phyloP scores from a whole-genome alignment of 2,888 invertebrate species.

The Halictus ligatus region DNA sequence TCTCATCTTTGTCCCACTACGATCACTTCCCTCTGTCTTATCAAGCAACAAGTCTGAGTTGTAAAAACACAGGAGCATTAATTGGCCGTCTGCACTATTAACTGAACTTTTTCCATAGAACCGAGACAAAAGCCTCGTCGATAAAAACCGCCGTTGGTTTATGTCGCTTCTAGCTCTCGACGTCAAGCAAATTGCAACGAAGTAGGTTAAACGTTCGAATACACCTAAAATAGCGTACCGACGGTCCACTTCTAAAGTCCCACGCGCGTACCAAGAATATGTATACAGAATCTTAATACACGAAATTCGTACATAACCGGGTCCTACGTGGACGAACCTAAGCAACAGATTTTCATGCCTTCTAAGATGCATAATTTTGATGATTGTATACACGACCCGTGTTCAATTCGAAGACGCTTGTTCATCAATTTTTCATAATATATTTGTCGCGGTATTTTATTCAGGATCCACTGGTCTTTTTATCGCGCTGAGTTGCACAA shows the following conservation, averaged over 20 bases:
- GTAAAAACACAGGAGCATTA: neutral
- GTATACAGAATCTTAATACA: constrained; percentile 35
- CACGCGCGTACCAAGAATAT: constrained; percentile 13
- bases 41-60: neutral
- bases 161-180: neutral
- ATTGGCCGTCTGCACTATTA: neutral
- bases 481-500: neutral
- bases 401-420: too few species aligned
- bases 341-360: neutral
- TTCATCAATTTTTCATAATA: too few species aligned
- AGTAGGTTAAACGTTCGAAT: constrained; percentile 30
- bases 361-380: too few species aligned
- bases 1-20: neutral
- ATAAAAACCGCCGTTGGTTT: neutral
- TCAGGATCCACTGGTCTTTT: too few species aligned
- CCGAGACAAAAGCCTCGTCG: neutral
- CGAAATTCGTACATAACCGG: constrained; percentile 20
- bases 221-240: neutral
- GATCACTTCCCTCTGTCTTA: neutral
- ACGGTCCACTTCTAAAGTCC: constrained; percentile 30
- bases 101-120: neutral
- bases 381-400: too few species aligned
- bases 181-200: neutral
- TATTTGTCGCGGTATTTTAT: too few species aligned
- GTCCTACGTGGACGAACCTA: neutral